Conservation (phyloP, 2,113 vertebrate genomes). For the Zosterops lateralis region DNA sequence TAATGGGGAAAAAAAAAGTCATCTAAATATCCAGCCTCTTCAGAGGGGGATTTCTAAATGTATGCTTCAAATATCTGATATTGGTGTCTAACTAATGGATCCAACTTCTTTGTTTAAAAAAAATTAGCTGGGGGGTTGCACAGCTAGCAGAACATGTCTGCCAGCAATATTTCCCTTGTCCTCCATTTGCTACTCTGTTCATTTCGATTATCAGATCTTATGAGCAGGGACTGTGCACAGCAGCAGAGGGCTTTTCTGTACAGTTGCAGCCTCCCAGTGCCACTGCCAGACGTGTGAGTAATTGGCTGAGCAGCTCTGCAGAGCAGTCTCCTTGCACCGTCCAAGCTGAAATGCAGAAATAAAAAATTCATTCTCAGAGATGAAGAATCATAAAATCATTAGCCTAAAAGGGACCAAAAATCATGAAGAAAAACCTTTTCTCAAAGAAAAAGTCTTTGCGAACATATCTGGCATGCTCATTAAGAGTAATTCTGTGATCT, state of each 20-base stretch:
- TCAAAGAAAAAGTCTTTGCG: background rate
- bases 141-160: background rate
- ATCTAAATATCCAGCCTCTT: background rate
- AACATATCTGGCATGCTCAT: background rate
- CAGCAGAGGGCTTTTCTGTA: conserved; percentile 51
- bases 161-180: conserved; percentile 8
- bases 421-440: background rate
- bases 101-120: background rate
- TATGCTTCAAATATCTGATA: background rate
- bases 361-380: background rate
- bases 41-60: background rate
- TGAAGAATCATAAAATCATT: background rate
- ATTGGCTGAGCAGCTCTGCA: conserved; percentile 51
- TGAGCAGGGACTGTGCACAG: conserved; percentile 27
- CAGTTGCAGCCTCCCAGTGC: conserved; percentile 32
- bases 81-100: background rate
- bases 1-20: background rate
- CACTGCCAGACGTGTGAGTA: conserved; percentile 46
- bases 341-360: conserved; percentile 23
- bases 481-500: background rate
- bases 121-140: background rate
- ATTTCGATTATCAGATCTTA: conserved; percentile 17
- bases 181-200: conserved; percentile 27
- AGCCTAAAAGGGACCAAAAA: background rate
- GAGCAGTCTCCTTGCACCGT: conserved; percentile 35